phyloP scores from a whole-genome alignment of 2,888 invertebrate genomes.

The Zaprionus lineosus region DNA sequence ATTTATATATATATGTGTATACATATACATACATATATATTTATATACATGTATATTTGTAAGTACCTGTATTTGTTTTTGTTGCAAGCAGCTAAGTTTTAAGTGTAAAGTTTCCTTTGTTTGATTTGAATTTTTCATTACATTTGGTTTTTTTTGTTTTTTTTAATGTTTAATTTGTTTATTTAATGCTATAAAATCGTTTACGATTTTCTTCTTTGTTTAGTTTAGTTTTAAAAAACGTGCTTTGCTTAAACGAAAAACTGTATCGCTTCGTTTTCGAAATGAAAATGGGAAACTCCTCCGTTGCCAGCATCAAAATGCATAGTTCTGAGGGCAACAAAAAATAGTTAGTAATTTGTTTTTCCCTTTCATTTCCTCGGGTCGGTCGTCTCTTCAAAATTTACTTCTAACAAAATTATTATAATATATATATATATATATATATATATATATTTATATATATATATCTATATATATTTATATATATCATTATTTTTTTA shows the following conservation, averaged over 20 bases:
- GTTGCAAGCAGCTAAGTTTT: constrained; percentile 76
- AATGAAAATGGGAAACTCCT: constrained; percentile 23
- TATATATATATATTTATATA: constrained; percentile 5
- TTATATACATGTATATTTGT: constrained; percentile 66
- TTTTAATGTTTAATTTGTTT: constrained; percentile 44
- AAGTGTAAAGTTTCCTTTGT: constrained; percentile 67
- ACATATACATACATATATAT: constrained; percentile 31
- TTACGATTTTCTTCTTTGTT: constrained; percentile 58
- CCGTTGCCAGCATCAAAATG: constrained; percentile 26
- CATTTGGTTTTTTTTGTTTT: constrained; percentile 38
- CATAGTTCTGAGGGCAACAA: constrained; percentile 37
- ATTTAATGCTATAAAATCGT: constrained; percentile 69
- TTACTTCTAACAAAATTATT: constrained; percentile 68
- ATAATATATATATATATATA: constrained; percentile 43
- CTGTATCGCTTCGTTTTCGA: constrained; percentile 4
- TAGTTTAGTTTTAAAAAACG: constrained; percentile 34
- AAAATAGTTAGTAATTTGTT: constrained; percentile 29
- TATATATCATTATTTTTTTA: constrained; percentile 9
- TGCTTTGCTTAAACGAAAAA: constrained; percentile 40
- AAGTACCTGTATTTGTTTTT: constrained; percentile 78
- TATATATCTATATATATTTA: background rate
- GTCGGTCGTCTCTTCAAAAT: constrained; percentile 25
- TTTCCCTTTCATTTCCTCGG: constrained; percentile 18
- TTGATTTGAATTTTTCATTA: constrained; percentile 34
- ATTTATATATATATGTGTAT: constrained; percentile 29